Evolutionary conservation across 2,113 vertebrate genomes (phyloP).

Genomic region (Pavo muticus): DNA sequence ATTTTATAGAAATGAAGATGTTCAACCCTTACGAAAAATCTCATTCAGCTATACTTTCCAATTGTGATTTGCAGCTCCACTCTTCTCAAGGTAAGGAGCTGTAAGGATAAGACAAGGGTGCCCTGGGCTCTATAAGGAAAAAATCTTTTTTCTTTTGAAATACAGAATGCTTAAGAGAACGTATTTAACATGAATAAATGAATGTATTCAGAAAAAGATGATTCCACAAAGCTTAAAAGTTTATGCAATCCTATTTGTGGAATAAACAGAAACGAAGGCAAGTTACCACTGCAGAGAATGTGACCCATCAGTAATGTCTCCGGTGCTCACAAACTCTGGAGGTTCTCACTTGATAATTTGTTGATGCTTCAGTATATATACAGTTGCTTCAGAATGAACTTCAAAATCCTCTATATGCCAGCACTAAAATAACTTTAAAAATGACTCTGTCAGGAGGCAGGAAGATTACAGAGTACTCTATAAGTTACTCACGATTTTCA

Average conservation of each 20-base stretch:
- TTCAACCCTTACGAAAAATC: neutral
- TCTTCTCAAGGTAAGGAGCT: neutral
- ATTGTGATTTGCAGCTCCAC: neutral
- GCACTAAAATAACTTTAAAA: neutral
- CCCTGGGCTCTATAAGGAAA: neutral
- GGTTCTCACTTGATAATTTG: neutral
- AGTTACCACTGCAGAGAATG: neutral
- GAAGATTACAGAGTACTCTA: neutral
- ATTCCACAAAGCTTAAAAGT: neutral
- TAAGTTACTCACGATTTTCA: neutral
- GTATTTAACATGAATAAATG: neutral
- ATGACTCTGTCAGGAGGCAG: neutral
- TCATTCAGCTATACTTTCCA: neutral
- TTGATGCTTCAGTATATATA: neutral
- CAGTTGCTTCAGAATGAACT: neutral
- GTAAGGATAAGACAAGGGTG: neutral
- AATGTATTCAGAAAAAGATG: neutral
- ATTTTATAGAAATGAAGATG: neutral
- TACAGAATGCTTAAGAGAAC: neutral
- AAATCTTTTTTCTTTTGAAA: neutral
- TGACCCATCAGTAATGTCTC: neutral
- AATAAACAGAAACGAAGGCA: fast-evolving
- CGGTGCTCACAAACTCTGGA: neutral
- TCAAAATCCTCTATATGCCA: neutral
- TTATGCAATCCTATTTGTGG: neutral